A percentile compares a stretch with the other conserved stretches of the same genome.
Conservation (phyloP, 1,140 invertebrate species). For the Drosophila rufa region DNA sequence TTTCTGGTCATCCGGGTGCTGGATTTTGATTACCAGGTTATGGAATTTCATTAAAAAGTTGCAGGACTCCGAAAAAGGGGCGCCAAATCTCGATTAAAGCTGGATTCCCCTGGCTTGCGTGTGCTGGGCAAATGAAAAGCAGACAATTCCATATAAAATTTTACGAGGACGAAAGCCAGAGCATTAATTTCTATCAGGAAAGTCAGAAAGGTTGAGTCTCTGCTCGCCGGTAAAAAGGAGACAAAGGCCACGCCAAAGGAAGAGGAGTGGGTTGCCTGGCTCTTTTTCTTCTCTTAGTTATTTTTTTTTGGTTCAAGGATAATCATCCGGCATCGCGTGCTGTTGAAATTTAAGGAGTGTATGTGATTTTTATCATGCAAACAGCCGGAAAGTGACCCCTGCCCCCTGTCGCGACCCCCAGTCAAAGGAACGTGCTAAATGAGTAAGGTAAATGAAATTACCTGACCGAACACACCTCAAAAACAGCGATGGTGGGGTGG, state of each 20-base stretch:
- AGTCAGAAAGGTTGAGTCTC: conserved; percentile 77
- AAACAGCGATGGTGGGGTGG: conserved; percentile 41
- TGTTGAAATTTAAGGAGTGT: conserved; percentile 83
- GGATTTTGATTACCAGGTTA: conserved; percentile 53
- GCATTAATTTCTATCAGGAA: conserved; percentile 62
- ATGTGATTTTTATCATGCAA: conserved; percentile 85
- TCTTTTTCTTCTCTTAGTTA: conserved; percentile 4
- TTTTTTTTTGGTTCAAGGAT: conserved; percentile 79
- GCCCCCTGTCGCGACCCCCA: conserved; percentile 24
- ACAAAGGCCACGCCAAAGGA: conserved; percentile 49
- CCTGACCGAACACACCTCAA: conserved; percentile 78
- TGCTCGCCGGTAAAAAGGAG: conserved; percentile 41
- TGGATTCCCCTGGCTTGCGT: conserved; percentile 43
- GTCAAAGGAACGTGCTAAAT: conserved; percentile 73
- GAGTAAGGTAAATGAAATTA: conserved; percentile 83
- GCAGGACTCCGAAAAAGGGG: background rate
- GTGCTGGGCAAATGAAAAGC: conserved; percentile 65
- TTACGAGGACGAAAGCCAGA: conserved; percentile 66
- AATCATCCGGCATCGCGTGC: conserved; percentile 84
- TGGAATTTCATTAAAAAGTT: conserved; percentile 77
- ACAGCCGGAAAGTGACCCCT: conserved; percentile 73
- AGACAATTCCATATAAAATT: conserved; percentile 70
- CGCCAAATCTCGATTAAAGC: conserved; percentile 40
- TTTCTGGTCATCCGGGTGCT: conserved; percentile 63
- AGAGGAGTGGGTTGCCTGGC: conserved; percentile 21